phyloP scores from a whole-genome alignment of 2,888 invertebrate species.

The Serrognathus titanus region DNA sequence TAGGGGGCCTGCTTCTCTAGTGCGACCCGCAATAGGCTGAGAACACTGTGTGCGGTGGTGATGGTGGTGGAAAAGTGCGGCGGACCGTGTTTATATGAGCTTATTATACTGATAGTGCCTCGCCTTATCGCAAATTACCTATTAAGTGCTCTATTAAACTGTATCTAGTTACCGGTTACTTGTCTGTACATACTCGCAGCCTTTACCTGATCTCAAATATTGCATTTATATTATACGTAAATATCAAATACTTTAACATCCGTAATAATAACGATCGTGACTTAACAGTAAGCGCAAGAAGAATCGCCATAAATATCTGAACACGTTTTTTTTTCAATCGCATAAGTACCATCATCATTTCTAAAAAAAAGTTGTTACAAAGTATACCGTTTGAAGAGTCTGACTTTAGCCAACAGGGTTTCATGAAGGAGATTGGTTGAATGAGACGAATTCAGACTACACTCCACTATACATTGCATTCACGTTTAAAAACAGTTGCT shows the following conservation, averaged over 20 bases:
- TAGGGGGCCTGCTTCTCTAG: slow-evolving; percentile 16
- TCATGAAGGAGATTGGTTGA: too few relatives aligned
- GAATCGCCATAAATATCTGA: too few relatives aligned
- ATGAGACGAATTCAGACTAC: too few relatives aligned
- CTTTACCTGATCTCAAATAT: slow-evolving; percentile 2
- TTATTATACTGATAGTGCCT: slow-evolving; percentile 63
- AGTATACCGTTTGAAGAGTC: too few relatives aligned
- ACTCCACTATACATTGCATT: too few relatives aligned
- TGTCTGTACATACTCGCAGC: slow-evolving; percentile 9
- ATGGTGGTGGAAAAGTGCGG: slow-evolving; percentile 30
- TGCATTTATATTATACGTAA: slow-evolving; percentile 2
- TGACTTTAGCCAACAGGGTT: too few relatives aligned
- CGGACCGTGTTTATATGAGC: slow-evolving; percentile 61
- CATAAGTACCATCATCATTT: too few relatives aligned
- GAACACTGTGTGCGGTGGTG: slow-evolving; percentile 55
- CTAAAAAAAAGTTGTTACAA: too few relatives aligned
- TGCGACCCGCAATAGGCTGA: slow-evolving; percentile 51
- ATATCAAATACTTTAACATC: background rate
- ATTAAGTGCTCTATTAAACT: slow-evolving; percentile 12
- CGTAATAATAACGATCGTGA: too few relatives aligned
- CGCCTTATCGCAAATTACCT: slow-evolving; percentile 42
- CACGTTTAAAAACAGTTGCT: too few relatives aligned
- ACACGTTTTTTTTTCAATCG: too few relatives aligned
- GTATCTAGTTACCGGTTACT: slow-evolving; percentile 9
- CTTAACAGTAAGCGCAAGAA: too few relatives aligned